These are phyloP conservation scores for Oryzias curvinotus DNA, from an alignment of 2,113 vertebrate species.

Conservation along the genomic window DNA sequence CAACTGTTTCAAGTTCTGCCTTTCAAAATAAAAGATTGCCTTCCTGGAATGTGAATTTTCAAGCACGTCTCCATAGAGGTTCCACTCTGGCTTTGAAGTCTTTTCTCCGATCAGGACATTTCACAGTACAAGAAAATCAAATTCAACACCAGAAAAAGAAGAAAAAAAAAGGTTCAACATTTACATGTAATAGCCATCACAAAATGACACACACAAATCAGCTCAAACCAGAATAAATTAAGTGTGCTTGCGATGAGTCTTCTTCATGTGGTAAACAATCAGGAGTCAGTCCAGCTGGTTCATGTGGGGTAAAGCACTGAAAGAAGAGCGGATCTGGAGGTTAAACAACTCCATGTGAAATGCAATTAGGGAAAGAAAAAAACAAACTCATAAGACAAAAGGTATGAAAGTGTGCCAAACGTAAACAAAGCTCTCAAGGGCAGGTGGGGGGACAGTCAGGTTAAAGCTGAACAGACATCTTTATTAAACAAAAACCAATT, in stretches of 20 bases:
- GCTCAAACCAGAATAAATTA: conserved; percentile 59
- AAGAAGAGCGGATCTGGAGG: conserved; percentile 36
- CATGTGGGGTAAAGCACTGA: conserved; percentile 80
- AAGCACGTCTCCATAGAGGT: too few relatives aligned
- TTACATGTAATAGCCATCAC: neutral
- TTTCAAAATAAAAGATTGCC: too few relatives aligned
- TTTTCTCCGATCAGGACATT: neutral
- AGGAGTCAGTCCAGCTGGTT: conserved; percentile 20
- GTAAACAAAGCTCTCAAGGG: neutral
- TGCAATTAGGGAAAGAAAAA: conserved; percentile 12
- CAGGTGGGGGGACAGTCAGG: neutral
- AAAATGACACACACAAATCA: conserved; percentile 16
- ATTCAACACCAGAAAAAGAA: conserved; percentile 23
- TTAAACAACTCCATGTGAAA: neutral
- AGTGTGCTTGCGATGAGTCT: conserved; percentile 40
- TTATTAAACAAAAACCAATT: too few relatives aligned
- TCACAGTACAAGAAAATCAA: conserved; percentile 12
- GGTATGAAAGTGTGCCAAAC: neutral
- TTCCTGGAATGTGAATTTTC: too few relatives aligned
- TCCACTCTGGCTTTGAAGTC: too few relatives aligned
- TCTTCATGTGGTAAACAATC: conserved; percentile 33
- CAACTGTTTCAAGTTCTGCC: too few relatives aligned
- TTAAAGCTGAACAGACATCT: too few relatives aligned
- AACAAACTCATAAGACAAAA: neutral
- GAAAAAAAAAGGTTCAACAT: conserved; percentile 14